These are phyloP conservation scores for Poeciliopsis turneri DNA, from an alignment of 2,797 vertebrate species.

Conservation along the genomic window DNA sequence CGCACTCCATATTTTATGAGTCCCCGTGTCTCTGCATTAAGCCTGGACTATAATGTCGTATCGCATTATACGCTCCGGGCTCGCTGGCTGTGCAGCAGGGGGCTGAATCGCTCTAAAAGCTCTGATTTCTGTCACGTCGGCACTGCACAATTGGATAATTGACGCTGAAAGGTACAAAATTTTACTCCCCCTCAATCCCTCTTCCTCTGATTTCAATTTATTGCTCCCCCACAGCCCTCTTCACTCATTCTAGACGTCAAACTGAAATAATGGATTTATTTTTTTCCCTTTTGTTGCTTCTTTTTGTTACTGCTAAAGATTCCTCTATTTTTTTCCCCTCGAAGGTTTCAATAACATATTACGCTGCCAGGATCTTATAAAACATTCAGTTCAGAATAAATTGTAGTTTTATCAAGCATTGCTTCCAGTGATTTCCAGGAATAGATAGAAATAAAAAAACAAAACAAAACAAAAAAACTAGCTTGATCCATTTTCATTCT, in stretches of 20 bases:
- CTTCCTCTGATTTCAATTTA: slow-evolving; percentile 46
- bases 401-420: slow-evolving; percentile 37
- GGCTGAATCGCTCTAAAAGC: slow-evolving; percentile 74
- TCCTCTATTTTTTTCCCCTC: slow-evolving; percentile 5
- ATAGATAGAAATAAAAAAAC: slow-evolving; percentile 13
- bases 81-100: slow-evolving; percentile 44
- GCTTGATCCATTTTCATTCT: slow-evolving; percentile 23
- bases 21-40: slow-evolving; percentile 77
- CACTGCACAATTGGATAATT: slow-evolving; percentile 75
- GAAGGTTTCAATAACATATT: slow-evolving; percentile 14
- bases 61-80: slow-evolving; percentile 75
- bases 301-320: slow-evolving; percentile 21
- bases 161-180: slow-evolving; percentile 78
- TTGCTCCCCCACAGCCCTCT: slow-evolving; percentile 19
- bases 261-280: slow-evolving; percentile 42
- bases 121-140: slow-evolving; percentile 77
- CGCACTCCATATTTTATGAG: slow-evolving; percentile 77
- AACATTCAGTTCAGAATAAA: slow-evolving; percentile 32
- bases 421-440: slow-evolving; percentile 25
- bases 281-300: slow-evolving; percentile 27
- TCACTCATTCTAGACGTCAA: slow-evolving; percentile 40
- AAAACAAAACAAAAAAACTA: background rate
- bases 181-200: slow-evolving; percentile 56
- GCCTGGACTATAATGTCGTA: slow-evolving; percentile 73
- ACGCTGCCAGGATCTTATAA: slow-evolving; percentile 5